Base-by-base conservation (phyloP, 2,888 invertebrate species). In the Pristionchus exspectatus region DNA sequence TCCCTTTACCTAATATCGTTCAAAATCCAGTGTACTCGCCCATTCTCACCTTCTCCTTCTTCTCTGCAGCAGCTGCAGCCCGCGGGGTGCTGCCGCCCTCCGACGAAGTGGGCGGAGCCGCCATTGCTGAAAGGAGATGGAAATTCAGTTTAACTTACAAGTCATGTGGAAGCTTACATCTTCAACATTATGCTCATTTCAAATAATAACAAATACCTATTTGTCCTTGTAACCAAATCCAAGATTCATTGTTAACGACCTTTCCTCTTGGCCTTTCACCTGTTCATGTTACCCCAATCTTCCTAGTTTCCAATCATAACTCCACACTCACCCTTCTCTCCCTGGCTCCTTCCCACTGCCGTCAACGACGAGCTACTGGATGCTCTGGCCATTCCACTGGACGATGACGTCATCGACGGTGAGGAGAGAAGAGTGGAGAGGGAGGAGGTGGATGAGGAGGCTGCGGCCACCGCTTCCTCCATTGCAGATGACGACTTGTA, bases 331-430 rank as follows among this genome's bases (percentile, higher is more conserved):
- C 81, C 74, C 38, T 21, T 38, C 16, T 72, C 72, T 72, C 30
- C 77, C 21, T 21, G 81, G 54, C n/a, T 24, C 54, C 81, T n/a
- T 81, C 18, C 81, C 27, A 50, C 27, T 77, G 24, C 24, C 74
- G 38, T 44, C 74, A 77, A 44, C 74, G 74, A 77, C 74, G 44
- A 77, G 24, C 50, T 54, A n/a, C 81, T 81, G 50, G 50, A 24
- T 12, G 81, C 54, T n/a, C 81, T 44, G 27, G 27, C 50, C 81
- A 81, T 14, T 81, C 81, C 69, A 24, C 69, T 54, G 10, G 81
- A 50, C 44, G 81, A 50, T n/a, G 81, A 50, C n/a, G 81, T 50
- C 81, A 54, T 3, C 81, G 50, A 81, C 1, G 44, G 81, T 24
- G n/a, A 30, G 4, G 69, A 69, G 72, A 50, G 44, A 9, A 50